Conservation (phyloP, 2,888 invertebrate species). For the Ornithoptera alexandrae region DNA sequence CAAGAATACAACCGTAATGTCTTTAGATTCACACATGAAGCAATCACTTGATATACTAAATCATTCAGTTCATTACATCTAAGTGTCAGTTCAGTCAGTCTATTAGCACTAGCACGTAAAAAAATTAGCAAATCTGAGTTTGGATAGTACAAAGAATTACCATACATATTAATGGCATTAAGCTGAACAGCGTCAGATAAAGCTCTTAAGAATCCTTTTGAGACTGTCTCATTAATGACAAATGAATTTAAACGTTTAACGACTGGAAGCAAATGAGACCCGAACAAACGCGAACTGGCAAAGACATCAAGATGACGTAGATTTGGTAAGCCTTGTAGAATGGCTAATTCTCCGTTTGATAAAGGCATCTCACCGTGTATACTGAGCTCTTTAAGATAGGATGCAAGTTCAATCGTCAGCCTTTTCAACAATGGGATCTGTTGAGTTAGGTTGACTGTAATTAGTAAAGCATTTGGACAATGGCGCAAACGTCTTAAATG, state of each 20-base stretch:
- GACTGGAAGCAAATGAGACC: slow-evolving; percentile 23
- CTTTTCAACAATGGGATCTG: slow-evolving; percentile 15
- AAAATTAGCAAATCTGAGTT: slow-evolving; percentile 35
- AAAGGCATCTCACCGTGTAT: slow-evolving; percentile 24
- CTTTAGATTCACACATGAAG: slow-evolving; percentile 37
- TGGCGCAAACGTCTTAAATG: slow-evolving; percentile 33
- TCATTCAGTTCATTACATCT: slow-evolving; percentile 43
- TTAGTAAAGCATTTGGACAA: slow-evolving; percentile 28
- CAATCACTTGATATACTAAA: slow-evolving; percentile 37
- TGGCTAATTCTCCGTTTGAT: slow-evolving; percentile 24
- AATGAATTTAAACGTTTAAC: slow-evolving; percentile 34
- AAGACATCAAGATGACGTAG: slow-evolving; percentile 42
- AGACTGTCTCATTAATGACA: slow-evolving; percentile 40
- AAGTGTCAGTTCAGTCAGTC: slow-evolving; percentile 43
- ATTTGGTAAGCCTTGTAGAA: slow-evolving; percentile 32
- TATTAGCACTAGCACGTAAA: slow-evolving; percentile 32
- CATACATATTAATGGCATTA: slow-evolving; percentile 45
- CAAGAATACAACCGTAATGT: slow-evolving; percentile 45
- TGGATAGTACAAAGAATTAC: slow-evolving; percentile 40
- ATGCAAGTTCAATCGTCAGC: slow-evolving; percentile 11
- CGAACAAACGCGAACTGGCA: slow-evolving; percentile 27
- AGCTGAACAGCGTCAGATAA: slow-evolving; percentile 31
- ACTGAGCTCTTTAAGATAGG: slow-evolving; percentile 28
- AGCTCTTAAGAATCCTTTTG: slow-evolving; percentile 32
- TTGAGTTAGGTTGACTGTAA: slow-evolving; percentile 18